Percentiles rank a stretch among this genome's conserved stretches.
Conservation (phyloP, 1,140 invertebrate genomes). For the Yoshiicerus persimilis region DNA sequence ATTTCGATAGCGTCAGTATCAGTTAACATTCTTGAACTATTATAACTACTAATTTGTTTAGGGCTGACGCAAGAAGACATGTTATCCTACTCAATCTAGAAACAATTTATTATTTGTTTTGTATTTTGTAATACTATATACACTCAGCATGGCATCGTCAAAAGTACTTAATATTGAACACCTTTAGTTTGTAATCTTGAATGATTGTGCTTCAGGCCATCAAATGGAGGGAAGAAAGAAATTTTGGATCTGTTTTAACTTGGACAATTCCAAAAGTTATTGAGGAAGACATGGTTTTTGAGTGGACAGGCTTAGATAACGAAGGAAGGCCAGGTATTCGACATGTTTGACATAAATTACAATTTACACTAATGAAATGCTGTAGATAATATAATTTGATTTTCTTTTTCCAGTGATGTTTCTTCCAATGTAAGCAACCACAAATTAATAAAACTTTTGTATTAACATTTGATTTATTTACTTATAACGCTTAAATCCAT, state of each 20-base stretch:
- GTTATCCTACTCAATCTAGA: no score
- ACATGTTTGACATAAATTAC: not conserved
- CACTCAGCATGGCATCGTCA: no score
- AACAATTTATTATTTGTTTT: no score
- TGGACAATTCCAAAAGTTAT: not conserved
- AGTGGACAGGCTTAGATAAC: not conserved
- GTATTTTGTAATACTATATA: no score
- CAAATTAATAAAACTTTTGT: not conserved
- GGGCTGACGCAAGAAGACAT: no score
- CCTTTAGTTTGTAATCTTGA: not conserved
- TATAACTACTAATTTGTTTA: no score
- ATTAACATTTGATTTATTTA: not conserved
- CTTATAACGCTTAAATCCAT: not conserved
- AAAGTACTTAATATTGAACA: no score
- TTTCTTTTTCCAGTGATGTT: not conserved
- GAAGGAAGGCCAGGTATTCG: not conserved
- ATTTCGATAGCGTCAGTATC: no score
- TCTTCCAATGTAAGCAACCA: not conserved
- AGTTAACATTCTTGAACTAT: no score
- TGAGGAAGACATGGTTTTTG: not conserved
- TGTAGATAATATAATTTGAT: not conserved
- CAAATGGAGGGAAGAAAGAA: constrained; percentile 24
- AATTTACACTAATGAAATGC: not conserved
- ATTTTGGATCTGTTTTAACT: not conserved
- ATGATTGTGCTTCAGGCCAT: not conserved